Evolutionary conservation across 2,797 vertebrate species (phyloP), one percentile per base, ranked within the genome.

Genomic region (Acrocephalus scirpaceus): DNA sequence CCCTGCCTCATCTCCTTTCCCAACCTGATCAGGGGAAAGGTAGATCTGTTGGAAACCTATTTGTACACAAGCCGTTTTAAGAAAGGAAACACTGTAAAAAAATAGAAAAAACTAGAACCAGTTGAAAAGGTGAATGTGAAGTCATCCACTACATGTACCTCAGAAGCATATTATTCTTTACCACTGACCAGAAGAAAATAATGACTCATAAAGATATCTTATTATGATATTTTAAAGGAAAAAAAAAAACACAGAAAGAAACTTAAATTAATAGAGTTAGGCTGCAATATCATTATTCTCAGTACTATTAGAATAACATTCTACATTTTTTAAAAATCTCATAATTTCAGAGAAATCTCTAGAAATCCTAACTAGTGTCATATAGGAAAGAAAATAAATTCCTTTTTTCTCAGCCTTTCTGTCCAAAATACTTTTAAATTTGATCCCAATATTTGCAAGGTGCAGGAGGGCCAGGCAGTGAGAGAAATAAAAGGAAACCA

Each of bases 21-120:
- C 2, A 0, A 1, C 7, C 13, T 0, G 0, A 32, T 2, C 30
- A 66, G 13, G 2, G 20, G 3, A 53, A 76, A 86, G 11, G 18
- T 14, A 20, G 27, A 6, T 50, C 34, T 82, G 32, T 27, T 36
- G 32, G 29, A 79, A 75, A 65, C 4, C 10, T 47, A 11, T 42
- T 53, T 62, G 30, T 32, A 54, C 13, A 60, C 3, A 36, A 65
- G 19, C 3, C 29, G 8, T 47, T 29, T 40, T 54, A n/a, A 54
- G 29, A 47, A 64, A n/a, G 4, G 64, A 87, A 73, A 38, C 3
- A 1, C 9, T 50, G 40, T 20, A 56, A 53, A 10, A 71, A 38
- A 22, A 9, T 2, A 66, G 29, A 42, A 78, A 84, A 84, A 72
- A 5, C 6, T 42, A 58, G 83, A 82, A 75, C 4, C 0, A 0